Percentiles rank a stretch among this genome's conserved stretches.
Conservation (phyloP, 2,888 invertebrate genomes). For the Pseudolycoriella hygida region DNA sequence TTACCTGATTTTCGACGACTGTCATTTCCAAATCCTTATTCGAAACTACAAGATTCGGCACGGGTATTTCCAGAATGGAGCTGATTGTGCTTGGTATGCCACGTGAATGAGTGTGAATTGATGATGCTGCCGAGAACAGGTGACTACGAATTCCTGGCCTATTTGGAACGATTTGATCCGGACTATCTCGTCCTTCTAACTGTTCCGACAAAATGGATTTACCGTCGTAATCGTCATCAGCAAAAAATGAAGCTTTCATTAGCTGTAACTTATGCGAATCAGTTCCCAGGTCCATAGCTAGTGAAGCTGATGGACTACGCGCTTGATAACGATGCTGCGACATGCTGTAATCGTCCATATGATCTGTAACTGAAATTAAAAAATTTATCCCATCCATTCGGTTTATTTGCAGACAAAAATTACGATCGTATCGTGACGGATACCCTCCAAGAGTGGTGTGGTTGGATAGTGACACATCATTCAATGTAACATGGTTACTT, state of each 20-base stretch:
- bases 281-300: constrained; percentile 42
- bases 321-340: constrained; percentile 10
- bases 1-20: neutral
- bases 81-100: constrained; percentile 12
- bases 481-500: too few species aligned
- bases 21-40: neutral
- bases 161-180: constrained; percentile 14
- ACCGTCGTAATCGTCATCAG: constrained; percentile 21
- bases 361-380: too few species aligned
- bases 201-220: constrained; percentile 14
- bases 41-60: too few species aligned
- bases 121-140: constrained; percentile 10
- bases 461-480: too few species aligned
- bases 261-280: constrained; percentile 54
- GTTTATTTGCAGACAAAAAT: too few species aligned
- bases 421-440: too few species aligned
- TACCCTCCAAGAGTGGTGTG: too few species aligned
- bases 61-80: constrained; percentile 13
- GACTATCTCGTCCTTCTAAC: constrained; percentile 12
- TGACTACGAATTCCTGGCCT: constrained; percentile 4
- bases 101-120: constrained; percentile 16
- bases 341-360: neutral
- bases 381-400: too few species aligned
- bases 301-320: constrained; percentile 40
- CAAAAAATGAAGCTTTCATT: constrained; percentile 65